Conservation (phyloP, 1,140 invertebrate species). For the Drosophila ficusphila region DNA sequence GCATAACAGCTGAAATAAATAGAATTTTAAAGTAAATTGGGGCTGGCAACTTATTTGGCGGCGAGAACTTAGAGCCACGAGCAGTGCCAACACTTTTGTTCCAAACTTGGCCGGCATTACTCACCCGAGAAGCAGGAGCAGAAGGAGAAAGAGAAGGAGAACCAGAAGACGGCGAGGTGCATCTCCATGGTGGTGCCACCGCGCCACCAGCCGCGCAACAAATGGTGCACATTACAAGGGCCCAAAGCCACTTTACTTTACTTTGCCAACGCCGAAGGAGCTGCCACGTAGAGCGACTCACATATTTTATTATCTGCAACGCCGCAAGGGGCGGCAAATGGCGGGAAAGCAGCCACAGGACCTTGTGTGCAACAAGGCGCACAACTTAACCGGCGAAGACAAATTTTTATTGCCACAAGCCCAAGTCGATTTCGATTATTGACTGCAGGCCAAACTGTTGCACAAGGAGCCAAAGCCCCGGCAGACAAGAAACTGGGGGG, state of each 20-base stretch:
- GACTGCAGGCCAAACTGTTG: conserved; percentile 64
- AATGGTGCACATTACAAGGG: conserved; percentile 53
- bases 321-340: not conserved
- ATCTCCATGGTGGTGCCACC: conserved; percentile 44
- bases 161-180: conserved; percentile 26
- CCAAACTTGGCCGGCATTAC: conserved; percentile 74
- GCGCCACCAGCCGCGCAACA: conserved; percentile 39
- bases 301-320: conserved; percentile 50
- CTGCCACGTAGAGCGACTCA: conserved; percentile 46
- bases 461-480: conserved; percentile 37
- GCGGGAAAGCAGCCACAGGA: conserved; percentile 1
- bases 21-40: conserved; percentile 79
- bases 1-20: conserved; percentile 70
- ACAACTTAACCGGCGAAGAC: conserved; percentile 65
- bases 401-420: conserved; percentile 67
- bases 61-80: conserved; percentile 24
- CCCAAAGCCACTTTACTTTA: conserved; percentile 45
- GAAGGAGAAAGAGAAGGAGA: not conserved
- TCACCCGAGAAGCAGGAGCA: conserved; percentile 41
- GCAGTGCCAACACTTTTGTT: conserved; percentile 68
- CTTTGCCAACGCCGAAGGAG: conserved; percentile 42
- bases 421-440: conserved; percentile 68
- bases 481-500: conserved; percentile 6
- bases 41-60: conserved; percentile 60
- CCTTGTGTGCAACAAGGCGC: conserved; percentile 76